These are phyloP conservation scores for Calosoma granatense DNA, from an alignment of 1,140 invertebrate genomes.

Conservation along the genomic window DNA sequence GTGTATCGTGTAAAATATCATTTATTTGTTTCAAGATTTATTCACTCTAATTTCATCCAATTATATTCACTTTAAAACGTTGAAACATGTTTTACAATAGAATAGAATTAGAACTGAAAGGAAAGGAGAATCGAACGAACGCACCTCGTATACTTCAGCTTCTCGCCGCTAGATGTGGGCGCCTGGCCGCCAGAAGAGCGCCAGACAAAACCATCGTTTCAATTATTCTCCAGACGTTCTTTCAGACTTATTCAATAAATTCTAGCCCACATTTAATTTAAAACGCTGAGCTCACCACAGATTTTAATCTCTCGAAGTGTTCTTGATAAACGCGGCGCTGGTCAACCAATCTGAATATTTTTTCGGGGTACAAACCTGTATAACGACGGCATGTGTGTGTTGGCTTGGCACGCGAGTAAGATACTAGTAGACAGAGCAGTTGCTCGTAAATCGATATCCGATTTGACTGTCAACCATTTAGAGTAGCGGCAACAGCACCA, in stretches of 20 bases:
- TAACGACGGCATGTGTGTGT: not conserved
- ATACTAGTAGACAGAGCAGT: not conserved
- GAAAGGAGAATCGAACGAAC: not conserved
- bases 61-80: too few relatives aligned
- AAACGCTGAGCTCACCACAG: not conserved
- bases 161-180: not conserved
- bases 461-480: not conserved
- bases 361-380: not conserved
- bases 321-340: not conserved
- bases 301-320: not conserved
- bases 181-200: not conserved
- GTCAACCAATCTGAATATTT: not conserved
- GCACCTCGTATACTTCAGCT: not conserved
- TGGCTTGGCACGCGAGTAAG: not conserved
- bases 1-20: too few relatives aligned
- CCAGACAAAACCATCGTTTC: not conserved
- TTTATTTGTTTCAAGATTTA: too few relatives aligned
- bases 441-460: constrained; percentile 3
- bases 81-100: too few relatives aligned
- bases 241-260: constrained; percentile 2
- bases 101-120: too few relatives aligned
- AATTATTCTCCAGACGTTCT: not conserved
- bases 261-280: constrained; percentile 7
- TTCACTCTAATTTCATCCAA: too few relatives aligned
- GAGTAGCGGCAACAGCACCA: not conserved